phyloP scores from a whole-genome alignment of 1,140 invertebrate species.

The Eulimnadia texana region DNA sequence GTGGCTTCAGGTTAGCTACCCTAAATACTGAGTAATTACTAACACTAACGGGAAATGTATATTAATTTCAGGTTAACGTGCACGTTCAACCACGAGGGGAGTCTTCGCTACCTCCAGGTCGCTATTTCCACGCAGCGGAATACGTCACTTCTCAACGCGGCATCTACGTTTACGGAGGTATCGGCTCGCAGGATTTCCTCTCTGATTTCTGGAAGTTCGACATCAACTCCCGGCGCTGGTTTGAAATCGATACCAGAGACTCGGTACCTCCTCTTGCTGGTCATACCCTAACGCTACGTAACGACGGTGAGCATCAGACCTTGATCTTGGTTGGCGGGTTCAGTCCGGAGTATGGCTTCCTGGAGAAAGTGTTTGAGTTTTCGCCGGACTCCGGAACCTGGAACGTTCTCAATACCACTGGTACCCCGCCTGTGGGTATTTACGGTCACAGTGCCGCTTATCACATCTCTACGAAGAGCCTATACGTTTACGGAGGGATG shows the following conservation, averaged over 20 bases:
- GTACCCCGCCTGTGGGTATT: constrained; percentile 56
- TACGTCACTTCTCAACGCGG: constrained; percentile 65
- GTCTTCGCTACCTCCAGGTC: constrained; percentile 52
- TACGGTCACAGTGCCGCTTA: constrained; percentile 85
- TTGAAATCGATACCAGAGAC: constrained; percentile 42
- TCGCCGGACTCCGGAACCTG: constrained; percentile 55
- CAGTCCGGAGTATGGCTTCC: constrained; percentile 57
- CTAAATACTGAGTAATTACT: constrained; percentile 16
- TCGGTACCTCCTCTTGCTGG: constrained; percentile 60
- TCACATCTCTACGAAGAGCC: constrained; percentile 56
- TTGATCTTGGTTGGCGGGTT: constrained; percentile 79
- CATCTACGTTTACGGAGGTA: constrained; percentile 80
- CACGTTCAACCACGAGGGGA: constrained; percentile 66
- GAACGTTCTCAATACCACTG: constrained; percentile 47
- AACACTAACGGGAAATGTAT: not conserved
- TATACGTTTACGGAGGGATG: constrained; percentile 85
- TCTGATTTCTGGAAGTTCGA: constrained; percentile 88
- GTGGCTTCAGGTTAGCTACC: constrained; percentile 69
- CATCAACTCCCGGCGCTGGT: constrained; percentile 72
- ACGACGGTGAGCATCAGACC: constrained; percentile 51
- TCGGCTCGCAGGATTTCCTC: constrained; percentile 49
- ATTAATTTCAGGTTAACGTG: constrained; percentile 71
- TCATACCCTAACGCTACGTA: constrained; percentile 67
- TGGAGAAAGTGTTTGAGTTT: constrained; percentile 67
- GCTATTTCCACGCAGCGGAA: constrained; percentile 80